A percentile compares a stretch with the other conserved stretches of the same genome.
phyloP scores from a whole-genome alignment of 2,113 vertebrate species.

The Ophthalmotilapia sp. region DNA sequence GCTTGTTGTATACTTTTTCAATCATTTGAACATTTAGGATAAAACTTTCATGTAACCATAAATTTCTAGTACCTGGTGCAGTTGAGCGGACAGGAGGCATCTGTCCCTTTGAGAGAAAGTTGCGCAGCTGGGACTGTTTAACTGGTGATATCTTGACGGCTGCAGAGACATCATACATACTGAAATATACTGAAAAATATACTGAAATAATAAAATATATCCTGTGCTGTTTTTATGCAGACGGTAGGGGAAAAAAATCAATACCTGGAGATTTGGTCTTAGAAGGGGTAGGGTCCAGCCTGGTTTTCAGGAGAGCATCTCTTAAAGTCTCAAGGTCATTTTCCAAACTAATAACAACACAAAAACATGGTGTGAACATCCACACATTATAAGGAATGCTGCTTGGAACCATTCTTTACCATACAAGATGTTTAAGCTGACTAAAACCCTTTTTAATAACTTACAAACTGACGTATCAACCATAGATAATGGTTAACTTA shows the following conservation, averaged over 20 bases:
- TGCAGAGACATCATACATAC: neutral
- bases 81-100: slow-evolving; percentile 88
- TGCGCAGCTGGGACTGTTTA: slow-evolving; percentile 88
- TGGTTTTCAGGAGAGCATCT: slow-evolving; percentile 80
- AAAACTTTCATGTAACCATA: neutral
- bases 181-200: neutral
- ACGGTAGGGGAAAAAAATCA: fast-evolving
- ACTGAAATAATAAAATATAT: neutral
- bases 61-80: slow-evolving; percentile 83
- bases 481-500: neutral
- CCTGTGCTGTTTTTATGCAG: neutral
- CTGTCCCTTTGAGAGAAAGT: slow-evolving; percentile 91
- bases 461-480: neutral
- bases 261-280: slow-evolving; percentile 78
- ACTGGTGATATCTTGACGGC: slow-evolving; percentile 82
- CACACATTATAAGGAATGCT: neutral
- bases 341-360: slow-evolving; percentile 75
- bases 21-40: neutral
- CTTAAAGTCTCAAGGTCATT: slow-evolving; percentile 85
- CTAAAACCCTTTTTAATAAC: neutral
- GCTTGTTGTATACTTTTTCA: neutral
- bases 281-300: slow-evolving; percentile 70
- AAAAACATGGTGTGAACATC: neutral
- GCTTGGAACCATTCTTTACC: neutral
- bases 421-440: neutral